Conservation (phyloP, 2,797 vertebrate genomes). For the Psittacula echo region DNA sequence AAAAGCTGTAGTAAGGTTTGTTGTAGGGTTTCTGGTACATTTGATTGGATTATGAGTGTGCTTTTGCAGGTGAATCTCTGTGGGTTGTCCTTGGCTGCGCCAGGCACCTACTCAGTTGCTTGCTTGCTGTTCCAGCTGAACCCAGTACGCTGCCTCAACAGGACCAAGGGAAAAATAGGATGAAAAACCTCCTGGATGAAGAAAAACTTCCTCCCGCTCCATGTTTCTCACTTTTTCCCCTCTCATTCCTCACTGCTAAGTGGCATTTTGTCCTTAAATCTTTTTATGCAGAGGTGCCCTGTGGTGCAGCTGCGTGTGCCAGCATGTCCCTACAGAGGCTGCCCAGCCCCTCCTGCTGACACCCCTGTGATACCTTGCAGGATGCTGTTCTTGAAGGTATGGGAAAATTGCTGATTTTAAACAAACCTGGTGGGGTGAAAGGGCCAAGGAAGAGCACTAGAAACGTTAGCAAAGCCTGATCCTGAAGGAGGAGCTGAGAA, state of each 20-base stretch:
- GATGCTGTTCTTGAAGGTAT: rapidly evolving
- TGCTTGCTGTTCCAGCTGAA: not conserved
- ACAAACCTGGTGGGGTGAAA: not conserved
- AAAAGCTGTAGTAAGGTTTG: not conserved
- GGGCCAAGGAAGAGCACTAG: not conserved
- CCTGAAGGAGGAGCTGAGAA: not conserved
- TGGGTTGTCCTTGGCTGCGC: not conserved
- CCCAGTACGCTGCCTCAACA: not conserved
- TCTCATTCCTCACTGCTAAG: rapidly evolving
- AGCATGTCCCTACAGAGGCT: not conserved
- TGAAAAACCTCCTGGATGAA: rapidly evolving
- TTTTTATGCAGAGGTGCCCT: not conserved
- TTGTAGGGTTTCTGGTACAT: not conserved
- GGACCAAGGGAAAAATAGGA: not conserved
- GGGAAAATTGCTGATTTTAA: rapidly evolving
- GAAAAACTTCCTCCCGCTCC: not conserved
- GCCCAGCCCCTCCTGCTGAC: not conserved
- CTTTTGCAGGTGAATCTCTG: not conserved
- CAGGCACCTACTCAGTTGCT: rapidly evolving
- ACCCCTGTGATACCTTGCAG: rapidly evolving
- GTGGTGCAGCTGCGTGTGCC: not conserved
- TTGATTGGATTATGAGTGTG: rapidly evolving
- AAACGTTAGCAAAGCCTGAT: not conserved
- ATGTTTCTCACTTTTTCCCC: rapidly evolving
- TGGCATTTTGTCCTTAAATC: not conserved